phyloP scores from a whole-genome alignment of 2,113 vertebrate species.

The Corythornis vintsioides region DNA sequence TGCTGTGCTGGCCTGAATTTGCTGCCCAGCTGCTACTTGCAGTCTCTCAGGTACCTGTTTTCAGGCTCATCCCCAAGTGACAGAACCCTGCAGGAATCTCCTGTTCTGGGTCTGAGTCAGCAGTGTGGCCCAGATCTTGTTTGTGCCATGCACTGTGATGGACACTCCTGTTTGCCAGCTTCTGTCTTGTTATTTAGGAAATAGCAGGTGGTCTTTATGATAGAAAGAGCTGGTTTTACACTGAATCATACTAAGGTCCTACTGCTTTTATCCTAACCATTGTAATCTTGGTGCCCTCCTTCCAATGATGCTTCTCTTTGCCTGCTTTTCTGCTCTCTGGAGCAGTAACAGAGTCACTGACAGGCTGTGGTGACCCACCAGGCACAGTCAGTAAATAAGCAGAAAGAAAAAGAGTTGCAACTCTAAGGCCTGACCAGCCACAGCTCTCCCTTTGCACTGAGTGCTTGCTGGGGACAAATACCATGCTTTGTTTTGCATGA shows the following conservation, averaged over 20 bases:
- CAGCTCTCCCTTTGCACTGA: not conserved
- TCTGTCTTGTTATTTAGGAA: not conserved
- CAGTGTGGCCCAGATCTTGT: rapidly evolving
- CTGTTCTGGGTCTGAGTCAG: not conserved
- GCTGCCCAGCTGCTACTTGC: not conserved
- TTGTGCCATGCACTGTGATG: not conserved
- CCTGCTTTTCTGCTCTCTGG: not conserved
- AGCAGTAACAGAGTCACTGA: not conserved
- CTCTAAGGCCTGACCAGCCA: not conserved
- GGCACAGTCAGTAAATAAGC: not conserved
- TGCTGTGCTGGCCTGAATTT: not conserved
- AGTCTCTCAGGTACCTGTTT: not conserved
- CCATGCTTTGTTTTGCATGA: rapidly evolving
- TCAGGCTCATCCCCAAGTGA: not conserved
- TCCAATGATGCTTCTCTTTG: not conserved
- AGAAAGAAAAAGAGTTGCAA: not conserved
- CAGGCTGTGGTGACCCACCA: not conserved
- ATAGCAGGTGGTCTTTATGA: not conserved
- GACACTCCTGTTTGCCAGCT: not conserved
- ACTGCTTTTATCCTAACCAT: not conserved
- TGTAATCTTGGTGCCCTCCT: not conserved
- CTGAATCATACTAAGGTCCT: not conserved
- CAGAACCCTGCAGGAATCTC: not conserved
- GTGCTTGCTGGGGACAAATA: not conserved
- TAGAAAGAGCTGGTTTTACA: not conserved